phyloP scores from a whole-genome alignment of 2,888 invertebrate species.

The Nymphalis c-album region DNA sequence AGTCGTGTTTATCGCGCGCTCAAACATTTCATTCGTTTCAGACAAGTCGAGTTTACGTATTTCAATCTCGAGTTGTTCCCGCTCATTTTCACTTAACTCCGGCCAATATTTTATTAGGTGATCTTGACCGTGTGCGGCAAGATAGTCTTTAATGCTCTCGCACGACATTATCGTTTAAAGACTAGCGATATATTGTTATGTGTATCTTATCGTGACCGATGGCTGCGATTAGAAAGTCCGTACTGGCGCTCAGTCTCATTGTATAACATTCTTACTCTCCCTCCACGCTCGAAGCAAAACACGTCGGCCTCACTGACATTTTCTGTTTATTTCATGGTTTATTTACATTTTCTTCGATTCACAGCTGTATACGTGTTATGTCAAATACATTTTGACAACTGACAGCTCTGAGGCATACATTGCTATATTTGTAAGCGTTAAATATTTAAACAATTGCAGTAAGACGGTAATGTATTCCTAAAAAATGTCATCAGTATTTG shows the following conservation, averaged over 20 bases:
- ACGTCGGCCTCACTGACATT: constrained; percentile 63
- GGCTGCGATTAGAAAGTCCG: constrained; percentile 75
- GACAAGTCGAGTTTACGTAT: constrained; percentile 85
- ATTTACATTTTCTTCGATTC: constrained; percentile 44
- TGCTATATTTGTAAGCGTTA: background rate
- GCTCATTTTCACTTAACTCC: constrained; percentile 84
- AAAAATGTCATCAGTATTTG: constrained; percentile 7
- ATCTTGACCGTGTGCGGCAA: constrained; percentile 86
- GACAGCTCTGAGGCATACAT: constrained; percentile 18
- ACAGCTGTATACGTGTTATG: constrained; percentile 21
- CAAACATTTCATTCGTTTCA: constrained; percentile 87
- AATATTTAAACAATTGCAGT: background rate
- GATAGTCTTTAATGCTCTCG: constrained; percentile 74
- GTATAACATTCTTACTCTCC: constrained; percentile 68
- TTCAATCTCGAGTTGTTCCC: constrained; percentile 81
- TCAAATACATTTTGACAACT: constrained; percentile 11
- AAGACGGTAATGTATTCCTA: constrained; percentile 22
- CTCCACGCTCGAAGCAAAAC: constrained; percentile 63
- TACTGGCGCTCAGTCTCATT: constrained; percentile 56
- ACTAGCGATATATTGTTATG: constrained; percentile 30
- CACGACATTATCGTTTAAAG: constrained; percentile 69
- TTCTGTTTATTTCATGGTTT: constrained; percentile 40
- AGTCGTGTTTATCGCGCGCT: constrained; percentile 82
- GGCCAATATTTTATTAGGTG: constrained; percentile 92
- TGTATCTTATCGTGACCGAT: constrained; percentile 51